A percentile compares a stretch with the other conserved stretches of the same genome.
These are phyloP conservation scores for Eledone cirrhosa DNA, from an alignment of 2,888 invertebrate genomes.

Conservation along the genomic window DNA sequence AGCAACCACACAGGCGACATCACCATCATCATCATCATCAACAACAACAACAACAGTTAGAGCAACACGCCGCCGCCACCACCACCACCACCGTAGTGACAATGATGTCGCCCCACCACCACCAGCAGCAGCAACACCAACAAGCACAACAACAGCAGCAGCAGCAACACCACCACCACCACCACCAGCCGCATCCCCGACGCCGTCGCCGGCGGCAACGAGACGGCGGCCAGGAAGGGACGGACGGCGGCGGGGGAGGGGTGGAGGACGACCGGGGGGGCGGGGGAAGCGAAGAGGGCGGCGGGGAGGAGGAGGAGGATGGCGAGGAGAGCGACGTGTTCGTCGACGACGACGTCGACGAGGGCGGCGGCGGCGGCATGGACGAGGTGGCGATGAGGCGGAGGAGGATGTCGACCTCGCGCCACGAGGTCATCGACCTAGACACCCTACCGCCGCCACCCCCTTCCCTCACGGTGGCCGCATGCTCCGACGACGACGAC, in stretches of 20 bases:
- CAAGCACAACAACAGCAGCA: not conserved
- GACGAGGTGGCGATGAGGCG: constrained; percentile 31
- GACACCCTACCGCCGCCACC: constrained; percentile 9
- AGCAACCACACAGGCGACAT: no score
- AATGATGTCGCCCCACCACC: not conserved
- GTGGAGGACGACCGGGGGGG: not conserved
- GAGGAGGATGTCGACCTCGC: constrained; percentile 35
- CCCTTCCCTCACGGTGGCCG: not conserved
- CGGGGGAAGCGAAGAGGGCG: not conserved
- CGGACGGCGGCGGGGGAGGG: not conserved
- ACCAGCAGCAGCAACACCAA: not conserved
- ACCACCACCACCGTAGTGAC: no score
- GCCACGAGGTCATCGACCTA: constrained; percentile 31
- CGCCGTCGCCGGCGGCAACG: not conserved
- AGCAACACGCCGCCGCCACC: no score
- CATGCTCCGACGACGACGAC: not conserved
- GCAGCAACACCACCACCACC: not conserved
- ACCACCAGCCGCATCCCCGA: not conserved
- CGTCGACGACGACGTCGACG: no score
- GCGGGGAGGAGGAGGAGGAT: no score
- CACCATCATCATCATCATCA: no score
- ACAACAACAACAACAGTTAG: no score
- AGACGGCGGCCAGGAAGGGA: not conserved
- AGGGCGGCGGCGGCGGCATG: not conserved
- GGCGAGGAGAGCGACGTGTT: no score